Conservation (phyloP, 2,797 vertebrate genomes). For the Lutjanus argentimaculatus region DNA sequence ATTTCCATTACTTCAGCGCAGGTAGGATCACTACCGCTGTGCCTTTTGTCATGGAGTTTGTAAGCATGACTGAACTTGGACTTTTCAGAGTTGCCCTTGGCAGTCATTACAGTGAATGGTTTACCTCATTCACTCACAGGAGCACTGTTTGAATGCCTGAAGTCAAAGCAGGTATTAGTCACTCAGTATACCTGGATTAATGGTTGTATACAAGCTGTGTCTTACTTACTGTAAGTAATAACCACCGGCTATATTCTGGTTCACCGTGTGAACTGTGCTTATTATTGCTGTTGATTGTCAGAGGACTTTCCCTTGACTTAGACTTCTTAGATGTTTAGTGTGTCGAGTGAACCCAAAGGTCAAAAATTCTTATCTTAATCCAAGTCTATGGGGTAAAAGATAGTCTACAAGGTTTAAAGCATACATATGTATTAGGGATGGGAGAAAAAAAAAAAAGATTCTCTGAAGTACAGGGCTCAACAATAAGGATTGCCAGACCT, state of each 20-base stretch:
- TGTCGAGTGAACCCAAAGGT: conserved; percentile 44
- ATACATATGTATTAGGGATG: background rate
- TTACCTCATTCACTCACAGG: conserved; percentile 40
- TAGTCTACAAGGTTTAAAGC: conserved; percentile 1
- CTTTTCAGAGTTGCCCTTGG: conserved; percentile 38
- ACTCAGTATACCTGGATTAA: conserved; percentile 25
- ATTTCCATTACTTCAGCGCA: conserved; percentile 41
- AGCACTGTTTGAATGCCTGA: conserved; percentile 19
- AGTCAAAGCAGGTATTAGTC: conserved; percentile 38
- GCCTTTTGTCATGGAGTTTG: conserved; percentile 24
- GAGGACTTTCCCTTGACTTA: background rate
- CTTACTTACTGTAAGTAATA: conserved; percentile 3
- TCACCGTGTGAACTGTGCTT: background rate
- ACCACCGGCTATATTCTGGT: background rate
- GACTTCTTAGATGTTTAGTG: conserved; percentile 1
- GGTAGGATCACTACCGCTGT: conserved; percentile 8
- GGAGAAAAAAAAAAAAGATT: too few relatives aligned
- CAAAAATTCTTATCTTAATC: conserved; percentile 31
- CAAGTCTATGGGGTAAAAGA: background rate
- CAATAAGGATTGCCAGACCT: too few relatives aligned
- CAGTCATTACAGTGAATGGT: conserved; percentile 46
- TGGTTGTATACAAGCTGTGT: conserved; percentile 3
- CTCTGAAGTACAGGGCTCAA: too few relatives aligned
- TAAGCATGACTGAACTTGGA: conserved; percentile 69
- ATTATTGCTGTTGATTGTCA: background rate